Evolutionary conservation across 2,888 invertebrate genomes (phyloP), one percentile per base, ranked within the genome.

Genomic region (Polymixis flavicincta): DNA sequence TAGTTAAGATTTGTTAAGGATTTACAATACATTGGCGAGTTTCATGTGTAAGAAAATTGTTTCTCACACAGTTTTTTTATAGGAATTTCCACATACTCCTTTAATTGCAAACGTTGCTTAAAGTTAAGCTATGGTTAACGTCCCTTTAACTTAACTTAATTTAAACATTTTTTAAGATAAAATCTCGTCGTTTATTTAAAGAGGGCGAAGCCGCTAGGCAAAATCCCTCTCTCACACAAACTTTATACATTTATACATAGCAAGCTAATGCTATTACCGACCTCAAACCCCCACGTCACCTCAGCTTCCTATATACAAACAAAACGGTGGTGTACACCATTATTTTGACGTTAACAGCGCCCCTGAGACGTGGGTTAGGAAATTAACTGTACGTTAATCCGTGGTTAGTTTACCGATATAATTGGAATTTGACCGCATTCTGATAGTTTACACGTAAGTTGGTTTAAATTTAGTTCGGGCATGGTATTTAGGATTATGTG

Each of bases 351-450:
- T 74, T 61, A 70, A 76, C 72, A 57, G 63, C 37, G 25, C 60
- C 60, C 72, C 45, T 48, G 65, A 59, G 67, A 71, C 54, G 37
- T 69, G 48, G 57, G 68, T 76, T 78, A 66, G 67, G 22, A 78
- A 74, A 70, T 78, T 76, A 78, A 86, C 65, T 83, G 22, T 71
- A 57, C 65, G 61, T 37, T 83, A 80, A 80, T 68, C 73, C 37
- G 54, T 54, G 76, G 76, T 80, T 76, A 59, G 73, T 81, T 74
- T 60, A 80, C 69, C 55, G 63, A 74, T 81, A 52, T 82, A 81
- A 85, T 80, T 76, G 74, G 71, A 79, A 77, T 69, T 17, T 83
- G 74, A 84, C 83, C 83, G 61, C 76, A 19, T 52, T 74, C 60
- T 64, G 63, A 68, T 64, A 60, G 50, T 70, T 65, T 69, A 71